Evolutionary conservation across 2,113 vertebrate species (phyloP), one percentile per base, ranked within the genome.

Genomic region (Zosterops lateralis): DNA sequence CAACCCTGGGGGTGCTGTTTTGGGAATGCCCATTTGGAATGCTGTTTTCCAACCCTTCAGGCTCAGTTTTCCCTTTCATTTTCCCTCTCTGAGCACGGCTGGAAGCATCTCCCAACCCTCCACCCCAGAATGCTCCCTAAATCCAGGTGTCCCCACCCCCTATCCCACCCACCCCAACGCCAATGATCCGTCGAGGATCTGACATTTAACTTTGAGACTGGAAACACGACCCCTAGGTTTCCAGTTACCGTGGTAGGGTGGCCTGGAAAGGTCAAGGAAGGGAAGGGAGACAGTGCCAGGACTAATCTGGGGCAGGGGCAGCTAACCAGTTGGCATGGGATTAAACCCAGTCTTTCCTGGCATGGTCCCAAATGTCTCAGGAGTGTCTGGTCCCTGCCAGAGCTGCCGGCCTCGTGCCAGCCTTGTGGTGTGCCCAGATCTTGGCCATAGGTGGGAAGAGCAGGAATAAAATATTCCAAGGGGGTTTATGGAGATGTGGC

Each of bases 291-390:
- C 1, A 6, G 50, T 80, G 89, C 50, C 86, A 60, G 74, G 64
- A 48, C 82, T 58, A 57, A 72, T 76, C 72, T 29, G 14, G 71
- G 66, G 1, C 7, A 1, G 4, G 56, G 66, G 28, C 56, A n/a
- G 87, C 75, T 45, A 58, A 58, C 34, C 57, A 36, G 42, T 1
- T 62, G 75, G 34, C 70, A 9, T 4, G 28, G 3, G 22, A 60
- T 71, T 62, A 56, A 92, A 21, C 42, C 75, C 36, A 17, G 3
- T 75, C 31, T 42, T 40, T 64, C 53, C 34, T 94, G 95, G 84
- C 76, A 0, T 0, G 1, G 6, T 8, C 84, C 61, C 84, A 75
- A 26, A 66, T 0, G 0, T 16, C 71, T 66, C 0, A 0, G 51
- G 54, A 17, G 24, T 0, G 1, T 38, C 56, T 0, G 1, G 42